phyloP scores from a whole-genome alignment of 1,140 invertebrate species.

The Andrena cerasifolii region DNA sequence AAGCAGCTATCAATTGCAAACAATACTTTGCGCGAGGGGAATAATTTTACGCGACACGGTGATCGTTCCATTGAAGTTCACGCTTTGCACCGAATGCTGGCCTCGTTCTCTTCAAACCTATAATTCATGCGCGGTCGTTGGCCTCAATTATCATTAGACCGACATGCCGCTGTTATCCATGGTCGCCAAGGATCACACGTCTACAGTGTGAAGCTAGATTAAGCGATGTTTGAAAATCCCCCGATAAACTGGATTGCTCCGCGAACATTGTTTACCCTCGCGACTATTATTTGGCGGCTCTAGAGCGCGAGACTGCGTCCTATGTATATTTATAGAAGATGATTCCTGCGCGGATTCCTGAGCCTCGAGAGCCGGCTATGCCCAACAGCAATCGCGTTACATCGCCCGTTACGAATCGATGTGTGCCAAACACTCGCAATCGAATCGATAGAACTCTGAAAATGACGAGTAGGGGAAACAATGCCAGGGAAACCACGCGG shows the following conservation, averaged over 20 bases:
- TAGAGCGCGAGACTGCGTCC: not conserved
- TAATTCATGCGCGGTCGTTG: conserved; percentile 43
- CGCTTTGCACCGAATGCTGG: no score
- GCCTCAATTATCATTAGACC: conserved; percentile 49
- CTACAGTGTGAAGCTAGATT: not conserved
- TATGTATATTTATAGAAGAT: conserved; percentile 38
- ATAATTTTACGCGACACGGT: no score
- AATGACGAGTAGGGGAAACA: no score
- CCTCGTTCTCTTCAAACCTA: conserved; percentile 50
- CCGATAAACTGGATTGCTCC: no score
- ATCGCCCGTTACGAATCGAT: not conserved
- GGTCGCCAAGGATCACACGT: not conserved
- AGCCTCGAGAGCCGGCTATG: not conserved
- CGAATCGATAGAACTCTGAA: not conserved
- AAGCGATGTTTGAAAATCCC: not conserved
- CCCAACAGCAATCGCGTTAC: not conserved
- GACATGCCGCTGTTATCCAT: not conserved
- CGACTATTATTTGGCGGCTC: not conserved
- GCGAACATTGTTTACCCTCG: not conserved
- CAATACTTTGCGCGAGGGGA: no score
- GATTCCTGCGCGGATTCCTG: not conserved
- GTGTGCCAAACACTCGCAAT: not conserved
- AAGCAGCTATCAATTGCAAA: no score
- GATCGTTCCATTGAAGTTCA: no score
- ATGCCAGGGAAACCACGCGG: no score